These are phyloP conservation scores for Belonocnema kinseyi DNA, from an alignment of 1,140 invertebrate genomes.

Conservation along the genomic window DNA sequence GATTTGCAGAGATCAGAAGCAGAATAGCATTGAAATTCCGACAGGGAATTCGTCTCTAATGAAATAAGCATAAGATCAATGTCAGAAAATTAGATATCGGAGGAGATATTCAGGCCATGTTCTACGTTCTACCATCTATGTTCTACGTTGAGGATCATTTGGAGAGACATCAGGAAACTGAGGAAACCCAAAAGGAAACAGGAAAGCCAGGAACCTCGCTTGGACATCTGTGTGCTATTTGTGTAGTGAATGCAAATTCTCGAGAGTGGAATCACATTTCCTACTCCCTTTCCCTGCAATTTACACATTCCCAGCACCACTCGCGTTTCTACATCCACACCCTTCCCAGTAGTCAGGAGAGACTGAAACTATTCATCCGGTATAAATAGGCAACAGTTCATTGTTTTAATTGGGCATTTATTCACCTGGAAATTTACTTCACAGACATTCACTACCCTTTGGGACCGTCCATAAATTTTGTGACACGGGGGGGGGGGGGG, in stretches of 20 bases:
- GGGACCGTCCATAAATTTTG: too few species aligned
- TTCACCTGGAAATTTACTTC: too few species aligned
- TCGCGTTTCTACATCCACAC: neutral
- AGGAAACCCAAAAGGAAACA: too few species aligned
- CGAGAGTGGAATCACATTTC: constrained; percentile 4
- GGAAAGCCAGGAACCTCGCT: neutral
- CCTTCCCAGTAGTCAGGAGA: neutral
- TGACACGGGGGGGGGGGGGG: too few species aligned
- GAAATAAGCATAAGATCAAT: constrained; percentile 2
- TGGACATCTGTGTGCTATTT: constrained; percentile 11
- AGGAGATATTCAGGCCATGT: constrained; percentile 23
- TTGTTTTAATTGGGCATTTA: too few species aligned
- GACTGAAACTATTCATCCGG: too few species aligned
- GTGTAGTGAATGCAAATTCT: constrained; percentile 31
- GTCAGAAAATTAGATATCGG: neutral
- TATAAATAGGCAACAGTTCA: too few species aligned
- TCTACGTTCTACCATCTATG: neutral
- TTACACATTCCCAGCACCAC: constrained; percentile 7
- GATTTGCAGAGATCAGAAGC: too few species aligned
- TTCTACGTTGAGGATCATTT: neutral
- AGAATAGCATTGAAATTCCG: too few species aligned
- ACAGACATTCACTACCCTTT: too few species aligned
- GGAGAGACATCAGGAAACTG: neutral
- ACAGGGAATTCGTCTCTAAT: neutral
- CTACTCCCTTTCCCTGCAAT: neutral